Evolutionary conservation across 2,113 vertebrate genomes (phyloP).

Genomic region (Calidris pygmaea): DNA sequence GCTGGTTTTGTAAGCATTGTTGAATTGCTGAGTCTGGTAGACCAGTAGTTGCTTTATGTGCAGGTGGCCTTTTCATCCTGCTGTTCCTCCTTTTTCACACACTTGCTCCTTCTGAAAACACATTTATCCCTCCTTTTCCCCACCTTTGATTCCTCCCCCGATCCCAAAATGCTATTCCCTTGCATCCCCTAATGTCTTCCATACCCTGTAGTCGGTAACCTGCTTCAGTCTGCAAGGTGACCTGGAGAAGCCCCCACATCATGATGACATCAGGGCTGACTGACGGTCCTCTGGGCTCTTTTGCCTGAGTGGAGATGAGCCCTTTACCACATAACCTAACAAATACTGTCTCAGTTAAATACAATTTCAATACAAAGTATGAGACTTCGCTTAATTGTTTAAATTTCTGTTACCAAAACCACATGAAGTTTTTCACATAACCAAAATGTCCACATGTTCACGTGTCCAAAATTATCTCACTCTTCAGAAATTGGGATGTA

Average conservation of each 20-base stretch:
- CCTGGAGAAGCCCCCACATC: neutral
- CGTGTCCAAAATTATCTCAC: neutral
- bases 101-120: neutral
- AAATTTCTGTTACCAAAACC: neutral
- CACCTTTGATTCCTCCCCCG: neutral
- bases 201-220: neutral
- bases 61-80: neutral
- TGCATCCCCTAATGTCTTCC: neutral
- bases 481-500: neutral
- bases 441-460: too few relatives aligned
- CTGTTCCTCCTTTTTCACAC: neutral
- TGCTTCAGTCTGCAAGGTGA: neutral
- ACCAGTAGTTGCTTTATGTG: neutral
- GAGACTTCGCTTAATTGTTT: neutral
- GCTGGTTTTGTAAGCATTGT: neutral
- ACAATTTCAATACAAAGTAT: neutral
- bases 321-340: neutral
- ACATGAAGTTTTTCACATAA: neutral
- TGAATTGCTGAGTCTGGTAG: neutral
- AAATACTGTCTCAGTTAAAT: neutral
- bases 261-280: rapidly evolving
- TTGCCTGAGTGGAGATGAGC: neutral
- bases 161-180: neutral
- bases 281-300: neutral
- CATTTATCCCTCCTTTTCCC: neutral